Percentiles rank a stretch among this genome's conserved stretches.
phyloP scores from a whole-genome alignment of 2,113 vertebrate species.

The Chionomys nivalis region DNA sequence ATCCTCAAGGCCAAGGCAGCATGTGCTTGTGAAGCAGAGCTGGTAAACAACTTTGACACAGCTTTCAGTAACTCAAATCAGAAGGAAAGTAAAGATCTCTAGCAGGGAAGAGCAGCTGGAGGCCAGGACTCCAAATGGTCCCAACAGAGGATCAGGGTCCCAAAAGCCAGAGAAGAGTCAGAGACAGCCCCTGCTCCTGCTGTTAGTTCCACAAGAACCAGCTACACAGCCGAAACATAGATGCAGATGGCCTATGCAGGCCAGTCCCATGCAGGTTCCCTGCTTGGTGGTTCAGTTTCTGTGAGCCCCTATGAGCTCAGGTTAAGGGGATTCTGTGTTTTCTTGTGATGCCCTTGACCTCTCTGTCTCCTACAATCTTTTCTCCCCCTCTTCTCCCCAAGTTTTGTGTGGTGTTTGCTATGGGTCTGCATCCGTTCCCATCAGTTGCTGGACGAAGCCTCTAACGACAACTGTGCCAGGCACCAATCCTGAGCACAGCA shows the following conservation, averaged over 20 bases:
- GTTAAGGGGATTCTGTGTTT: background rate
- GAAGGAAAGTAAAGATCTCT: no score
- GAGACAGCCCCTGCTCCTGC: no score
- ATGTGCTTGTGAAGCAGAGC: no score
- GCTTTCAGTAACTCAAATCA: no score
- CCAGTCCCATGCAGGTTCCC: background rate
- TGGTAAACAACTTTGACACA: no score
- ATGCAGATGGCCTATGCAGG: background rate
- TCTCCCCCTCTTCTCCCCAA: background rate
- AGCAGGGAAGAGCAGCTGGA: no score
- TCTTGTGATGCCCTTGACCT: background rate
- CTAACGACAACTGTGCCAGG: background rate
- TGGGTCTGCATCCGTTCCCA: background rate
- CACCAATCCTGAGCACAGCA: background rate
- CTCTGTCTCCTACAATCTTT: background rate
- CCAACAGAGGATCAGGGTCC: no score
- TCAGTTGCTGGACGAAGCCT: background rate
- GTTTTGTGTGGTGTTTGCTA: background rate
- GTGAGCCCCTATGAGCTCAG: background rate
- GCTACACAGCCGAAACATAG: background rate
- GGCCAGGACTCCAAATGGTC: no score
- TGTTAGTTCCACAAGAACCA: no score
- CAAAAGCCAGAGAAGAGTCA: no score
- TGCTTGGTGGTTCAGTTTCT: background rate
- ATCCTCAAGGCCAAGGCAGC: no score